These are phyloP conservation scores for Thripadectes ignobilis DNA, from an alignment of 2,797 vertebrate genomes.

Conservation along the genomic window DNA sequence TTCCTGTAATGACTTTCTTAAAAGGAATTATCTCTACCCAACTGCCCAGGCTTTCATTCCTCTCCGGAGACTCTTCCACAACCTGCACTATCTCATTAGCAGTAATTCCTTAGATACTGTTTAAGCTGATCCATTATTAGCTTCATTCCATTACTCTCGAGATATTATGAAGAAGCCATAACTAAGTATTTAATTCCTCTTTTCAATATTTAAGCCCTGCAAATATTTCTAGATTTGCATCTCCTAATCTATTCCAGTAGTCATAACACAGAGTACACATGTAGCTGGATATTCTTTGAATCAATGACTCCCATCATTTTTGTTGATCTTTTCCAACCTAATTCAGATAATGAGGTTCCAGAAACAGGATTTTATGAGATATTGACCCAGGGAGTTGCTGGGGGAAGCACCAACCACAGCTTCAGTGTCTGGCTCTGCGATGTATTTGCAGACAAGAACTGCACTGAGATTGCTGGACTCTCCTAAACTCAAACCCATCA, in stretches of 20 bases:
- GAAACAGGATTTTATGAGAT: neutral
- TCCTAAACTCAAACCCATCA: neutral
- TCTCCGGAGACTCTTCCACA: neutral
- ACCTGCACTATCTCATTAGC: conserved; percentile 1
- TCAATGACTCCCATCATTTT: neutral
- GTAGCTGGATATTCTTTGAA: neutral
- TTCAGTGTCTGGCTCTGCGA: neutral
- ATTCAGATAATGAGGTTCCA: neutral
- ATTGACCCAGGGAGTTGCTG: neutral
- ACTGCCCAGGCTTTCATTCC: neutral
- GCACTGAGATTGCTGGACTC: neutral
- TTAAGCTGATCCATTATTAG: conserved; percentile 23
- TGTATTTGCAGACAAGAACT: neutral
- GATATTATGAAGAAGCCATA: neutral
- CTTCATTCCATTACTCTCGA: neutral
- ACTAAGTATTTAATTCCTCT: conserved; percentile 28
- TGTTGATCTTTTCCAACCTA: neutral
- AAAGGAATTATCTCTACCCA: conserved; percentile 3
- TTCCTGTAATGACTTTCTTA: neutral
- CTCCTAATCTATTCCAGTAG: neutral
- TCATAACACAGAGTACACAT: neutral
- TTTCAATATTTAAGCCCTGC: neutral
- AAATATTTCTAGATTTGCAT: conserved; percentile 30
- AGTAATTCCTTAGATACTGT: conserved; percentile 5
- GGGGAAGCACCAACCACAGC: neutral